Base-by-base conservation (phyloP, 2,113 vertebrate genomes). In the Saguinus imperator region DNA sequence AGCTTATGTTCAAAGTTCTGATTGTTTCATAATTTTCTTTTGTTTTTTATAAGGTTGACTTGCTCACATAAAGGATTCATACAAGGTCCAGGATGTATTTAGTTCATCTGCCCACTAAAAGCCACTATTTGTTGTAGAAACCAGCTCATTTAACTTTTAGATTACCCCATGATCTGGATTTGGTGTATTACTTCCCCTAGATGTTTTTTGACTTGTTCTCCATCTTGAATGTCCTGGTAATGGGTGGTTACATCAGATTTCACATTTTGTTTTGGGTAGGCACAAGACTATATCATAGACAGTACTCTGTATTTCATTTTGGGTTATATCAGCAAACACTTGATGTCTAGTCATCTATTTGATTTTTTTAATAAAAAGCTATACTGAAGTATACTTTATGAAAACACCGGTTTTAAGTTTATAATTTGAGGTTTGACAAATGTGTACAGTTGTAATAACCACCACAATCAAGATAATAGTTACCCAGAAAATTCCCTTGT, bases 371-470 rank as follows among this genome's bases (percentile, higher is more conserved):
- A 17, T 52, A 85, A 35, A 27, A 83, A 86, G 1, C 16, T 75
- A 72, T 68, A 86, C 72, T 93, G 64, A 87, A 14, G 4, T 45
- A 21, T 43, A 61, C n/a, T 76, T 90, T 66, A n/a, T 37, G 20
- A 91, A 89, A 81, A 92, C 8, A 3, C 3, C 35, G 43, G 20
- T 81, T 95, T 75, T 66, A 76, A 75, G 52, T 37, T 11, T 84
- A 37, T 29, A 83, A 1, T 88, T 94, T 83, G 57, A 92, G 55
- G 79, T 96, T 91, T 95, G 37, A 94, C 13, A 57, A 40, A 48
- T 86, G 55, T 37, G 29, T 72, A 64, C 9, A n/a, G 57, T 77
- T 85, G 16, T 82, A 64, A 45, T 52, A 61, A 86, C 58, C 13
- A 66, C 14, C 35, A 37, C 20, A 50, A n/a, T 58, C 18, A 77